Evolutionary conservation across 2,888 invertebrate species (phyloP), one percentile per base, ranked within the genome.

Genomic region (Aethes cnicana): DNA sequence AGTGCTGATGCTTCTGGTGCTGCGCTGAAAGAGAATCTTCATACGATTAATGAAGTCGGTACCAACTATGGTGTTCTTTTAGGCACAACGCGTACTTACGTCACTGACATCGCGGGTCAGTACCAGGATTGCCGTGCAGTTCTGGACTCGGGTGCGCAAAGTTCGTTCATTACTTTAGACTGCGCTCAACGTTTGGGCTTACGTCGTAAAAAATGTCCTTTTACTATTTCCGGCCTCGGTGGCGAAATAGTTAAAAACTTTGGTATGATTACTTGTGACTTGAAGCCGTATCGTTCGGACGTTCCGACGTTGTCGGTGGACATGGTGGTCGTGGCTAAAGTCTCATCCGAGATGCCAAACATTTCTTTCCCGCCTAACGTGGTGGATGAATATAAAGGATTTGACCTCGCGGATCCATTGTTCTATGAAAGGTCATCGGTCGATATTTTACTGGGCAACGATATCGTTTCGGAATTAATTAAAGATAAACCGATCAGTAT

Each of bases 41-140:
- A 8, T 36, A n/a, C 16, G 12, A 23, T 8, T 2, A 3, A 16
- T 11, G 8, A 39, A 12, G 11, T 4, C n/a, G 23, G n/a, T n/a
- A n/a, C 7, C 4, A 39, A 39, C 9, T 42, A 42, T 25, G 30
- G 28, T 12, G 42, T 42, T 4, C 18, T 42, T 3, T 42, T 42
- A 42, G 42, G 42, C n/a, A 42, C 42, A 11, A 11, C 42, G 17
- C 28, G 28, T 18, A 9, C 11, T 2, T 6, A 42, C 9, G 12
- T 30, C 12, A 12, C 11, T 7, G 11, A 36, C 12, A 36, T 14
- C 20, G 44, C 36, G 28, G 7, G 9, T 26, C 9, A 3, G 18
- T 25, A 21, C 6, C 21, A 21, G 6, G 6, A 21, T 6, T 21
- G 21, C 21, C 21, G 21, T 21, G 21, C n/a, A n/a, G n/a, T n/a